Percentiles rank a stretch among this genome's conserved stretches.
phyloP scores from a whole-genome alignment of 2,113 vertebrate species.

The Lophura nycthemera region DNA sequence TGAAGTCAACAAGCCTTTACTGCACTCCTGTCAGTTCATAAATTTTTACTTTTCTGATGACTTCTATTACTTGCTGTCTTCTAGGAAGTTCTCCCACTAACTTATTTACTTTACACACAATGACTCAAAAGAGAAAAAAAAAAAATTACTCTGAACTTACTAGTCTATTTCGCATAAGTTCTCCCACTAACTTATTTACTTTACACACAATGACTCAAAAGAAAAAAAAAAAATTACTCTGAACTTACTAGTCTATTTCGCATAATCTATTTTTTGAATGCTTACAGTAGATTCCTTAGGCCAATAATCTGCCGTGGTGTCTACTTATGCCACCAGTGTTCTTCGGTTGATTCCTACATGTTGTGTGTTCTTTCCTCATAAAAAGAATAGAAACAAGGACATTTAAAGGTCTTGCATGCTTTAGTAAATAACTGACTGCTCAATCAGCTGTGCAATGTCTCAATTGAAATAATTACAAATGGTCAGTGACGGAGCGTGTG shows the following conservation, averaged over 20 bases:
- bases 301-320: neutral
- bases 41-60: neutral
- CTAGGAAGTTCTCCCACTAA: neutral
- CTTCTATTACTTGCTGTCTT: neutral
- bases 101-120: neutral
- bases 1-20: neutral
- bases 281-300: neutral
- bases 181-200: neutral
- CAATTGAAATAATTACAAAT: neutral
- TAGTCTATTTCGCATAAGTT: neutral
- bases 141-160: neutral
- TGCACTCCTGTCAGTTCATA: accelerated
- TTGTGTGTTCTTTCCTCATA: neutral
- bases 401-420: neutral
- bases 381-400: neutral
- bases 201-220: neutral
- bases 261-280: neutral
- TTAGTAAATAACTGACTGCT: neutral
- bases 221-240: neutral
- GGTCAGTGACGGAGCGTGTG: neutral
- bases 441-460: neutral
- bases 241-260: neutral
- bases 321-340: neutral
- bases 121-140: neutral
- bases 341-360: neutral